Evolutionary conservation across 1,140 invertebrate genomes (phyloP).

Genomic region (Euura lappo): DNA sequence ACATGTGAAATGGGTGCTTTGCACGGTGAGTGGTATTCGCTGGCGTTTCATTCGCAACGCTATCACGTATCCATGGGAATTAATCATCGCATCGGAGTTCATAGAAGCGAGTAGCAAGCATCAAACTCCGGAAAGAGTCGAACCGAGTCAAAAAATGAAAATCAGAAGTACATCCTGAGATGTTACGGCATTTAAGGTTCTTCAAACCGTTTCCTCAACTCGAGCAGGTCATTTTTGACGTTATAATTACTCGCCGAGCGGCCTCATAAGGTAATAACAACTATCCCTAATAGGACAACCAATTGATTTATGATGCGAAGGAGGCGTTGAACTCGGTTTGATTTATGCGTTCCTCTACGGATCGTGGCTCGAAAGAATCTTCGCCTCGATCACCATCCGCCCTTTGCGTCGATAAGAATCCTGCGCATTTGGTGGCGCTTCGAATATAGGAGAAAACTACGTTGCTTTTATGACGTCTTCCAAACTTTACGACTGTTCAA

Average conservation of each 20-base stretch:
- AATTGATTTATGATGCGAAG: slow-evolving; percentile 11
- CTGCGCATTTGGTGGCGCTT: not conserved
- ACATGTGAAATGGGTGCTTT: no score
- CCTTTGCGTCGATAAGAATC: not conserved
- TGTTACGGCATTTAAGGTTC: no score
- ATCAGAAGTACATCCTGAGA: no score
- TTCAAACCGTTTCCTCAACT: no score
- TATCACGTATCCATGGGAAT: no score
- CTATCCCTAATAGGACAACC: slow-evolving; percentile 9
- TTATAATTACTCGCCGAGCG: not conserved
- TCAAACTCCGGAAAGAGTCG: no score
- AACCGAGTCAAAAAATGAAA: no score
- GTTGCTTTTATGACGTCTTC: not conserved
- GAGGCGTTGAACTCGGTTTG: slow-evolving; percentile 9
- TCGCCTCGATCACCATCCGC: not conserved
- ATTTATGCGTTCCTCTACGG: not conserved
- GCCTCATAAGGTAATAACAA: slow-evolving; percentile 7
- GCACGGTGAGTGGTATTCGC: no score
- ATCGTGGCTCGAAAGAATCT: not conserved
- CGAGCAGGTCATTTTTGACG: not conserved
- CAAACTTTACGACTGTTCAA: not conserved
- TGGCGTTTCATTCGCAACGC: no score
- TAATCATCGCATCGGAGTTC: no score
- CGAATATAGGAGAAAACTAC: not conserved
- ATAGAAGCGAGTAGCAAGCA: no score